These are phyloP conservation scores for Paramisgurnus dabryanus DNA, from an alignment of 2,113 vertebrate species.

Conservation along the genomic window DNA sequence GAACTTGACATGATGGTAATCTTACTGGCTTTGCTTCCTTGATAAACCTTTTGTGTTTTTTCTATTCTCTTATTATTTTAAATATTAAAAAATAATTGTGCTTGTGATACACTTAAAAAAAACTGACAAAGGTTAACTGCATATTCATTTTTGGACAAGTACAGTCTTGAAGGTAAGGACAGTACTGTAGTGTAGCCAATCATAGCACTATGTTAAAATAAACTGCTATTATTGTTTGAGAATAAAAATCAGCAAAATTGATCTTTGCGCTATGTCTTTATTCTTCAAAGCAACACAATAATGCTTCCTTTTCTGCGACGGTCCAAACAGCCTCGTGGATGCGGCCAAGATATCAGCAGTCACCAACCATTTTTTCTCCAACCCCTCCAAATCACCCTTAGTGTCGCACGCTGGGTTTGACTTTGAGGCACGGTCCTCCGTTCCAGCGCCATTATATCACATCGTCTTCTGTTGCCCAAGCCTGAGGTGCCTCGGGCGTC, in stretches of 20 bases:
- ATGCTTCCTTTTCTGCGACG: slow-evolving; percentile 36
- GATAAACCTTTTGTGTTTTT: background rate
- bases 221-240: background rate
- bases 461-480: slow-evolving; percentile 69
- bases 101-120: background rate
- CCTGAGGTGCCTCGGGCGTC: slow-evolving; percentile 82
- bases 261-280: background rate
- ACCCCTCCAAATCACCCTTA: slow-evolving; percentile 36
- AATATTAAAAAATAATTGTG: too few species aligned
- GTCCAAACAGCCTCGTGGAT: slow-evolving; percentile 54
- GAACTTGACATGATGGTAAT: too few species aligned
- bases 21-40: background rate
- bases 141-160: background rate
- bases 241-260: slow-evolving; percentile 5
- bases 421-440: slow-evolving; percentile 62
- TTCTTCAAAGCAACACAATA: slow-evolving; percentile 22
- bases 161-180: background rate
- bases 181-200: background rate
- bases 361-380: slow-evolving; percentile 37
- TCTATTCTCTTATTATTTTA: background rate
- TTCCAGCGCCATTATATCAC: slow-evolving; percentile 62
- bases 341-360: slow-evolving; percentile 55
- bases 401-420: slow-evolving; percentile 51
- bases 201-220: background rate
- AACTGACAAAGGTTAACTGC: background rate